These are phyloP conservation scores for Pycnomerus fuliginosus DNA, from an alignment of 2,888 invertebrate species.

Conservation along the genomic window DNA sequence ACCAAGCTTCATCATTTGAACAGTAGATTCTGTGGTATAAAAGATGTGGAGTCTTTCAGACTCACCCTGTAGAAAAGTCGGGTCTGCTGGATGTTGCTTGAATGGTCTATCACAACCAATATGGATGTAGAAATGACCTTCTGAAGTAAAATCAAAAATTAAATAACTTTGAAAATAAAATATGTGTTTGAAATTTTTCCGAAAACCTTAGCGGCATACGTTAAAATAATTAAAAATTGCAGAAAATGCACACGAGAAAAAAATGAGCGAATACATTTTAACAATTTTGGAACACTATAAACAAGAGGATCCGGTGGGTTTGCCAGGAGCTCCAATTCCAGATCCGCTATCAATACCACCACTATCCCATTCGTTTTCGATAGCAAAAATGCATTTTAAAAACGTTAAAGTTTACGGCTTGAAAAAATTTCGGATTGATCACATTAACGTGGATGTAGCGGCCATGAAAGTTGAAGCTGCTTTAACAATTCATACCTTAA, in stretches of 20 bases:
- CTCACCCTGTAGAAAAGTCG: too few relatives aligned
- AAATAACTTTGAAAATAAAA: too few relatives aligned
- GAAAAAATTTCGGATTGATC: constrained; percentile 73
- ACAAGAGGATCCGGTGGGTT: constrained; percentile 73
- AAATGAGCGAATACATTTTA: constrained; percentile 70
- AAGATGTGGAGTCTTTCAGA: too few relatives aligned
- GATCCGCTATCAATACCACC: constrained; percentile 81
- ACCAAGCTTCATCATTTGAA: too few relatives aligned
- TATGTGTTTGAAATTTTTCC: too few relatives aligned
- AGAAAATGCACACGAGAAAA: constrained; percentile 68
- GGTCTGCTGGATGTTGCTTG: too few relatives aligned
- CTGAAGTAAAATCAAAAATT: too few relatives aligned
- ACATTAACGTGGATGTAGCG: constrained; percentile 70
- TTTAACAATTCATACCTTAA: constrained; percentile 68
- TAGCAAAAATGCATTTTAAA: constrained; percentile 69
- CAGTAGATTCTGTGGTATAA: too few relatives aligned
- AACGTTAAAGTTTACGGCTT: constrained; percentile 73
- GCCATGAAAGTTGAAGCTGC: constrained; percentile 75
- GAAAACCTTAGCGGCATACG: too few relatives aligned
- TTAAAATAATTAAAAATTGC: too few relatives aligned
- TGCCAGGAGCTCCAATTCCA: constrained; percentile 77
- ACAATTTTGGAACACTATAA: constrained; percentile 76
- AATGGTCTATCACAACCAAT: too few relatives aligned
- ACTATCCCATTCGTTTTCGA: constrained; percentile 69
- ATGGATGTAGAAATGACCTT: too few relatives aligned